phyloP scores from a whole-genome alignment of 2,888 invertebrate species.

The Cybosia mesomella region DNA sequence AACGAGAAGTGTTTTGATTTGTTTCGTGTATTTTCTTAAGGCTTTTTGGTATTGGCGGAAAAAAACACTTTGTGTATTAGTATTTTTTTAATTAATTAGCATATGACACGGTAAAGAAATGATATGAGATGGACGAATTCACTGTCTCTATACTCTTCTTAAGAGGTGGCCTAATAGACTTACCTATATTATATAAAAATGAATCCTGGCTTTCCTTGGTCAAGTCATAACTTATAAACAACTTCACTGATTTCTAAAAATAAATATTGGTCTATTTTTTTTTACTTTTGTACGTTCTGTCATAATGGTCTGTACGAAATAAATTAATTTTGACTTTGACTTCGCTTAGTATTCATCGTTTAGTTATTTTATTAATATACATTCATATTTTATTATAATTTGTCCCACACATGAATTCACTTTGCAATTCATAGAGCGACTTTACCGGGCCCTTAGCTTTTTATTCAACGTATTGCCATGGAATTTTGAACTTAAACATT shows the following conservation, averaged over 20 bases:
- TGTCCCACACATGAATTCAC: conserved; percentile 36
- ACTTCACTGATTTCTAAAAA: no score
- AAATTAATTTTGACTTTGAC: not conserved
- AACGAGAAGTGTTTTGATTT: conserved; percentile 69
- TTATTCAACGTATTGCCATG: conserved; percentile 16
- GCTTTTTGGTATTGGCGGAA: conserved; percentile 30
- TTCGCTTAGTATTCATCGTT: not conserved
- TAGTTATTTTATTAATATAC: conserved; percentile 15
- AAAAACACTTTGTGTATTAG: not conserved
- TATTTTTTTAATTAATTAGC: not conserved
- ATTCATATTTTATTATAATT: conserved; percentile 7
- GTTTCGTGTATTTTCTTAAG: conserved; percentile 57
- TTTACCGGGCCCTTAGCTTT: conserved; percentile 49
- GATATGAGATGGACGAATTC: no score
- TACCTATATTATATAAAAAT: no score
- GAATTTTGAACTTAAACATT: conserved; percentile 6
- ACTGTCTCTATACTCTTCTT: no score
- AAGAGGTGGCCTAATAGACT: no score
- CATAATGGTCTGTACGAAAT: no score
- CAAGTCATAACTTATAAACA: no score
- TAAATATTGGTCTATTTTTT: no score
- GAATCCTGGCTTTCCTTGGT: no score
- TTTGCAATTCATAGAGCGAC: conserved; percentile 43
- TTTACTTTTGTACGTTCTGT: no score
- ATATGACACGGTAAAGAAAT: not conserved